These are phyloP conservation scores for Leptosomus discolor DNA, from an alignment of 2,113 vertebrate species.

Conservation along the genomic window DNA sequence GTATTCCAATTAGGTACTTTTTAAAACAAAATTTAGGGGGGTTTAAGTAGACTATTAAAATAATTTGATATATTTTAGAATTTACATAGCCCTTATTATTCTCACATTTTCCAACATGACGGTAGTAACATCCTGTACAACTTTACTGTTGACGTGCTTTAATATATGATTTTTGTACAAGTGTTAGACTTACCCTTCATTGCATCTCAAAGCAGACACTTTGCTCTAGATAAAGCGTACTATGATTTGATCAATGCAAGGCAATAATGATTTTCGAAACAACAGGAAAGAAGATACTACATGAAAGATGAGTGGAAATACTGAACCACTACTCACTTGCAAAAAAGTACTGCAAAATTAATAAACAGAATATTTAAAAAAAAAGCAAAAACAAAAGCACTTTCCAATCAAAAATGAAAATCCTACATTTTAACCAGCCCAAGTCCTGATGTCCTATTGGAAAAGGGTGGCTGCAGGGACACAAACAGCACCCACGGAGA, in stretches of 20 bases:
- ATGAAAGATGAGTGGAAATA: background rate
- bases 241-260: background rate
- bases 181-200: background rate
- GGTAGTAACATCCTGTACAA: background rate
- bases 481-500: accelerated
- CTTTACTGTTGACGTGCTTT: background rate
- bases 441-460: background rate
- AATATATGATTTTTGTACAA: background rate
- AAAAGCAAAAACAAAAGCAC: background rate
- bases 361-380: background rate
- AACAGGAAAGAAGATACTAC: background rate
- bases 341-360: background rate
- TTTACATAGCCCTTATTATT: background rate
- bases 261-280: background rate
- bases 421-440: background rate
- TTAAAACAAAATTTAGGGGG: background rate
- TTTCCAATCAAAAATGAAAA: background rate
- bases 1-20: background rate
- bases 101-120: background rate
- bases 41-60: background rate
- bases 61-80: background rate
- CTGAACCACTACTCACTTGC: background rate
- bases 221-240: background rate
- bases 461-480: accelerated
- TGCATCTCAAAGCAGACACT: background rate